Percentiles rank a stretch among this genome's conserved stretches.
Evolutionary conservation across 2,113 vertebrate genomes (phyloP).

Genomic region (Turdus rufiventris): DNA sequence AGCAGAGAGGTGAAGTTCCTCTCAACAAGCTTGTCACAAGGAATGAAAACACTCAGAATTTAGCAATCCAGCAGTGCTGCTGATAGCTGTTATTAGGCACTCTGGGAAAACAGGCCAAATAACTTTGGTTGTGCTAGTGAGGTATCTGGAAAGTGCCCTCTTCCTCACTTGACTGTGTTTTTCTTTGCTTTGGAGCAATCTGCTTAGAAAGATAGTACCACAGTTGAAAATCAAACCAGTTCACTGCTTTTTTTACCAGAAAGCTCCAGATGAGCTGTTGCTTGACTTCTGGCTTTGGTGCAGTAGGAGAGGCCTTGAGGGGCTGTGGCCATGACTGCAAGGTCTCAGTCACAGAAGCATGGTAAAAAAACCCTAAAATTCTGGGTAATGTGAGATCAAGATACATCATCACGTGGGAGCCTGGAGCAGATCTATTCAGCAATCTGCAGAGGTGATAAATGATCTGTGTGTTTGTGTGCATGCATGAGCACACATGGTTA

Average conservation of each 20-base stretch:
- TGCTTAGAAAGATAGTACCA: background rate
- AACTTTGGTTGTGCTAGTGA: background rate
- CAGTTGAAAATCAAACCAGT: background rate
- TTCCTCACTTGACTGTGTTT: background rate
- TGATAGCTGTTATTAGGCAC: background rate
- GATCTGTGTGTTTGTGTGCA: too few species aligned
- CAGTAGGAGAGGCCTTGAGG: background rate
- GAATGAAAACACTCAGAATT: background rate
- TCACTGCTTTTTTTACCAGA: background rate
- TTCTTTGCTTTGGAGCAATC: background rate
- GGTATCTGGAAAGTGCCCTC: background rate
- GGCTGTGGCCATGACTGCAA: background rate
- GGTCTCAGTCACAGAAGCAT: rapidly evolving
- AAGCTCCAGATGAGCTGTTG: background rate
- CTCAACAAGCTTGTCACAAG: background rate
- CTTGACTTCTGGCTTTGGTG: background rate
- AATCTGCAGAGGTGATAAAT: background rate
- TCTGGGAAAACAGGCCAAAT: background rate
- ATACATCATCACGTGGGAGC: background rate
- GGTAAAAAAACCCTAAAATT: background rate
- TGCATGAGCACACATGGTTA: background rate
- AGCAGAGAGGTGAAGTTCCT: background rate
- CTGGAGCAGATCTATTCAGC: background rate
- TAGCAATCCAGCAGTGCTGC: background rate
- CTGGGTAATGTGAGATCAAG: rapidly evolving